Conservation (phyloP, 2,113 vertebrate species). For the Amblyopsis rosae region DNA sequence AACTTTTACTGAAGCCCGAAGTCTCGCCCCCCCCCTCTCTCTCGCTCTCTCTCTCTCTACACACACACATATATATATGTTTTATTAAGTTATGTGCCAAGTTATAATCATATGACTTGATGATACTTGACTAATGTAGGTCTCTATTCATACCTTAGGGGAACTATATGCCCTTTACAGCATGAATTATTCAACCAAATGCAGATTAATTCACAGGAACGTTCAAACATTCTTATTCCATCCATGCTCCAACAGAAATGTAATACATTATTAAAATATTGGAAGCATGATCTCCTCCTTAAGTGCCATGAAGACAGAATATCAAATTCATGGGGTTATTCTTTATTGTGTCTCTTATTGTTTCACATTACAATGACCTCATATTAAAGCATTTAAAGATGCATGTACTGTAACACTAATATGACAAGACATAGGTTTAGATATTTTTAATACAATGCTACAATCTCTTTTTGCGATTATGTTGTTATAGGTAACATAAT, state of each 20-base stretch:
- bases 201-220: constrained; percentile 3
- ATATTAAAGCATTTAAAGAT: too few relatives aligned
- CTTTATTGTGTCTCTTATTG: neutral
- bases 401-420: too few relatives aligned
- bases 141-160: too few relatives aligned
- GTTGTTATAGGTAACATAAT: too few relatives aligned
- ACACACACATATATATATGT: too few relatives aligned
- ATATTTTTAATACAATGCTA: too few relatives aligned
- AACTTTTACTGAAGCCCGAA: too few relatives aligned
- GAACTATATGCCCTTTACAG: neutral
- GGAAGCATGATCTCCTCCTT: constrained; percentile 1
- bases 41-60: too few relatives aligned
- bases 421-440: too few relatives aligned
- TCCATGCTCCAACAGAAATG: neutral
- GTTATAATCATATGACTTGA: too few relatives aligned
- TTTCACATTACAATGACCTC: neutral
- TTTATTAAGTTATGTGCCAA: neutral
- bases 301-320: constrained; percentile 24
- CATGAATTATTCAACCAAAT: constrained; percentile 36
- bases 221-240: constrained; percentile 1
- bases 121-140: neutral
- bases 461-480: too few relatives aligned
- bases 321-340: constrained; percentile 26
- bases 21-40: too few relatives aligned
- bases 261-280: constrained; percentile 11